phyloP scores from a whole-genome alignment of 2,113 vertebrate genomes.

The Aplodontia rufa region DNA sequence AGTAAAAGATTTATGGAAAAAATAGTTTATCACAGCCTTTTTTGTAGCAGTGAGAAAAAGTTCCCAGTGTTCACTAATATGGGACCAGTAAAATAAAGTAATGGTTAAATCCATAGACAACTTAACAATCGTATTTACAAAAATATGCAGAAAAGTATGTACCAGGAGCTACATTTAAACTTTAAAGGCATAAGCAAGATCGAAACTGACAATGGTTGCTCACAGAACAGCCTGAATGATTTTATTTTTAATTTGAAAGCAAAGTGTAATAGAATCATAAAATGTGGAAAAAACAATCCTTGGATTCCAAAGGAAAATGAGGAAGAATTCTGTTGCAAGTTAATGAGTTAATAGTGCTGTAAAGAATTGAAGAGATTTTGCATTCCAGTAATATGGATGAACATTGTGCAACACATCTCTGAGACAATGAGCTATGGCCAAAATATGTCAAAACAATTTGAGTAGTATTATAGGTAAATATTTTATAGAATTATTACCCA shows the following conservation, averaged over 20 bases:
- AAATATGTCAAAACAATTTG: too few relatives aligned
- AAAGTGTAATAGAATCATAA: background rate
- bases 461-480: too few relatives aligned
- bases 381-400: background rate
- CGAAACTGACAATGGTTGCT: background rate
- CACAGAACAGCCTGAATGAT: background rate
- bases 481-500: background rate
- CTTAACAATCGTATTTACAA: background rate
- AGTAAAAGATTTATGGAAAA: background rate
- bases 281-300: background rate
- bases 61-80: background rate
- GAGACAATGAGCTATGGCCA: too few relatives aligned
- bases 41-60: background rate
- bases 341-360: background rate
- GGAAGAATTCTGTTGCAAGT: background rate
- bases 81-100: background rate
- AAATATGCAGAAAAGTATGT: background rate
- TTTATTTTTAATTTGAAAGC: conserved; percentile 1
- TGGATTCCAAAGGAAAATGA: background rate
- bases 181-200: background rate
- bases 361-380: background rate
- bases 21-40: background rate
- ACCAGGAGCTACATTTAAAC: background rate
- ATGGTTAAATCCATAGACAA: background rate
- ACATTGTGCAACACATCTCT: background rate